A percentile compares a stretch with the other conserved stretches of the same genome.
Conservation (phyloP, 2,797 vertebrate genomes). For the Melanotaenia nigrans region DNA sequence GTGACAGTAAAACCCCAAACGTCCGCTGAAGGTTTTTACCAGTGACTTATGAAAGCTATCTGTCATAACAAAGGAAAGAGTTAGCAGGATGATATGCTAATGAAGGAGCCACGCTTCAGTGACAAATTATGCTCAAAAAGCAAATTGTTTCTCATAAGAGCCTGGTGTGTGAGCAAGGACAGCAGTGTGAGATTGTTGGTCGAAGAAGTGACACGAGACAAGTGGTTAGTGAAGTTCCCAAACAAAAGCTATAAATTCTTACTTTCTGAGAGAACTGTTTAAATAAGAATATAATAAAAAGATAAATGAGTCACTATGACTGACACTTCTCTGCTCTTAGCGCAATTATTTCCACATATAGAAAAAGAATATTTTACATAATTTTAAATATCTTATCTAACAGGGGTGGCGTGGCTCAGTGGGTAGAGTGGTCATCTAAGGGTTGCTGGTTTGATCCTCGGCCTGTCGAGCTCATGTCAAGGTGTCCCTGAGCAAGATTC, state of each 20-base stretch:
- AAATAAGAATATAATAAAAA: constrained; percentile 4
- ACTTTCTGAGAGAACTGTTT: neutral
- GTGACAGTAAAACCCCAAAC: constrained; percentile 87
- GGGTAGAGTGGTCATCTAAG: too few species aligned
- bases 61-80: constrained; percentile 84
- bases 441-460: too few species aligned
- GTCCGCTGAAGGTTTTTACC: constrained; percentile 82
- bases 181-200: constrained; percentile 45
- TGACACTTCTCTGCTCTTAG: too few species aligned
- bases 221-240: constrained; percentile 48
- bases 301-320: neutral
- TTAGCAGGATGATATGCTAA: constrained; percentile 85
- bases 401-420: too few species aligned
- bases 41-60: constrained; percentile 88
- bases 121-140: constrained; percentile 82
- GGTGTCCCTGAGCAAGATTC: too few species aligned
- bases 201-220: constrained; percentile 46
- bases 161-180: constrained; percentile 51
- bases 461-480: too few species aligned
- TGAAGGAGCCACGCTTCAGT: constrained; percentile 69
- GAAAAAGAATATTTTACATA: too few species aligned
- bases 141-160: constrained; percentile 76
- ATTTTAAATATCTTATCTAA: too few species aligned
- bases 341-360: too few species aligned
- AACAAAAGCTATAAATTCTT: constrained; percentile 42